Base-by-base conservation (phyloP, 1,140 invertebrate genomes). In the Gryon sp. region DNA sequence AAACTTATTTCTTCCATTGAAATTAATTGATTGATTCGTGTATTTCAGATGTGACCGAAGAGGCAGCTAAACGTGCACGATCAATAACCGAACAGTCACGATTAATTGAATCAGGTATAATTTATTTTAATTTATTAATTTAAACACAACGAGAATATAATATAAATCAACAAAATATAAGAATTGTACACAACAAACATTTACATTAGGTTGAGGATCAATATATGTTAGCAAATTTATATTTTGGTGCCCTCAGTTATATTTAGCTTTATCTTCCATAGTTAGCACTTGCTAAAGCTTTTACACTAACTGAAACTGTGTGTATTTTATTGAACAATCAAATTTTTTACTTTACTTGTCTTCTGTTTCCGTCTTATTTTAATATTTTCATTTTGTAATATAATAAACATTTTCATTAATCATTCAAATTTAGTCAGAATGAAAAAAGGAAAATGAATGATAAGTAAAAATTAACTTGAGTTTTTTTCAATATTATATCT, bases 191-290 rank as follows among this genome's bases (percentile, higher is more conserved):
- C 70, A 80, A 59, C 85, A 82, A 66, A 34, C 14, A 12, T 11
- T 55, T 69, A 45, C 70, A 41, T 79, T 84, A 86, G 82, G 82
- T 83, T 82, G 79, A 84, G 82, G 80, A 86, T 85, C 82, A 84
- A 80, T 87, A 82, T 82, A 78, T 79, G 72, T 84, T 88, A 83
- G 82, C 79, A 72, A 76, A 86, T 73, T 78, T 82, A 74, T 83
- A 81, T 84, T 86, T 86, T 88, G 88, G 88, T 89, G 83, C 88
- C 88, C 88, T 88, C 87, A 84, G 87, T 88, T 88, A 88, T 88
- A 88, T 89, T 89, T 89, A 89, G 87, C 87, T 89, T 89, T 89
- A 89, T 89, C 88, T 89, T 89, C 79, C 75, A 88, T 89, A 88
- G 86, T 86, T 88, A 87, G 87, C 86, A 89, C 86, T 84, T 87